Percentiles rank a stretch among this genome's conserved stretches.
Evolutionary conservation across 2,888 invertebrate genomes (phyloP).

Genomic region (Desoria tigrina): DNA sequence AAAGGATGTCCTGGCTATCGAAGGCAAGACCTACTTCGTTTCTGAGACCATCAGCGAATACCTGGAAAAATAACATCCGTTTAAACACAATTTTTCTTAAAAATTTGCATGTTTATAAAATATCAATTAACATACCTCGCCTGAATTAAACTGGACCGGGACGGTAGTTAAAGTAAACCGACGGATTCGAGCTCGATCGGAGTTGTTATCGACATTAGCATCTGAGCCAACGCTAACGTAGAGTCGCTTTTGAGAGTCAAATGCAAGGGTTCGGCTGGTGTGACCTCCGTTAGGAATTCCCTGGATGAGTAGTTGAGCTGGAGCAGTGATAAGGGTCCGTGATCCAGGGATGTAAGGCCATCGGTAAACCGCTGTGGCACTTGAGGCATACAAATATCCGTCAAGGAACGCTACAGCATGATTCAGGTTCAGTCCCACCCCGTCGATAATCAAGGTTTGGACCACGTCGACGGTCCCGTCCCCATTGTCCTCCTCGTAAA

Average conservation of each 20-base stretch:
- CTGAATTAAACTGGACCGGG: slow-evolving; percentile 23
- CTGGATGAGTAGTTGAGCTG: slow-evolving; percentile 29
- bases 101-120: too few species aligned
- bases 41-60: slow-evolving; percentile 40
- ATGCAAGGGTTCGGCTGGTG: slow-evolving; percentile 33
- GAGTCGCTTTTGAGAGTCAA: slow-evolving; percentile 24
- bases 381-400: slow-evolving; percentile 45
- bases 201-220: slow-evolving; percentile 34
- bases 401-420: slow-evolving; percentile 40
- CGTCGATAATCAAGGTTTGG: slow-evolving; percentile 21
- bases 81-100: neutral
- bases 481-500: slow-evolving; percentile 18
- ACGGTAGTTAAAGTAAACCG: slow-evolving; percentile 32
- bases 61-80: slow-evolving; percentile 5
- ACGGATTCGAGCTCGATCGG: slow-evolving; percentile 33
- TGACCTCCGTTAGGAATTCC: slow-evolving; percentile 37
- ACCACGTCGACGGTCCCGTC: slow-evolving; percentile 14
- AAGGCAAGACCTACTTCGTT: slow-evolving; percentile 42
- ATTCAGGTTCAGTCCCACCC: slow-evolving; percentile 22
- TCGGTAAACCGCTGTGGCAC: slow-evolving; percentile 31
- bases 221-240: slow-evolving; percentile 40
- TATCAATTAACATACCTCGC: slow-evolving; percentile 26
- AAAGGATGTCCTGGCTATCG: slow-evolving; percentile 32
- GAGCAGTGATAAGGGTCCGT: slow-evolving; percentile 21
- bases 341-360: slow-evolving; percentile 47